These are phyloP conservation scores for Drosophila fuyamai DNA, from an alignment of 1,140 invertebrate genomes.

Conservation along the genomic window DNA sequence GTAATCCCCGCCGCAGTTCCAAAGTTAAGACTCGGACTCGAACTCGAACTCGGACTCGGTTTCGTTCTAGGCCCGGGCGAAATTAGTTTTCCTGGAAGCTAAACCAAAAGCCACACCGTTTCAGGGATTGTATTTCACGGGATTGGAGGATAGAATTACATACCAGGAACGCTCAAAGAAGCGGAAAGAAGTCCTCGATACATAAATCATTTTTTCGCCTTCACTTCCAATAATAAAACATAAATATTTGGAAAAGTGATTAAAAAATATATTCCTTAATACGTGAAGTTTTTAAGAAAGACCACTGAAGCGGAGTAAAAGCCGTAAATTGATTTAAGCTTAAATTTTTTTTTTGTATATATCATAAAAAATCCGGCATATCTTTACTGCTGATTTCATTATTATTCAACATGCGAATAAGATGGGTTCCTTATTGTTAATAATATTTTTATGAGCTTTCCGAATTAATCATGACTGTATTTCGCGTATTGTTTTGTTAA, in stretches of 20 bases:
- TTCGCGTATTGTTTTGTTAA: background rate
- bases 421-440: too few relatives aligned
- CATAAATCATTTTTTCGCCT: constrained; percentile 18
- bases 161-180: constrained; percentile 17
- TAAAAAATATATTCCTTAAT: constrained; percentile 1
- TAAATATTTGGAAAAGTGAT: constrained; percentile 5
- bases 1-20: constrained; percentile 11
- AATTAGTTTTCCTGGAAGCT: constrained; percentile 40
- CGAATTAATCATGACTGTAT: background rate
- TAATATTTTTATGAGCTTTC: background rate
- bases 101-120: constrained; percentile 4
- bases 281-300: background rate
- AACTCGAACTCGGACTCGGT: background rate
- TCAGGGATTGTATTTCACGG: constrained; percentile 30
- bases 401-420: background rate
- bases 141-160: constrained; percentile 12
- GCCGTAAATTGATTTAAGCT: too few relatives aligned
- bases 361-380: background rate
- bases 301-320: background rate
- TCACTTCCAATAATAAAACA: constrained; percentile 8
- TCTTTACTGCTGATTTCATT: background rate
- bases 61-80: constrained; percentile 8
- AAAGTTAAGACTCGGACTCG: constrained; percentile 1
- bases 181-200: background rate
- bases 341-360: background rate